phyloP scores from a whole-genome alignment of 2,113 vertebrate genomes.

The Talpa occidentalis region DNA sequence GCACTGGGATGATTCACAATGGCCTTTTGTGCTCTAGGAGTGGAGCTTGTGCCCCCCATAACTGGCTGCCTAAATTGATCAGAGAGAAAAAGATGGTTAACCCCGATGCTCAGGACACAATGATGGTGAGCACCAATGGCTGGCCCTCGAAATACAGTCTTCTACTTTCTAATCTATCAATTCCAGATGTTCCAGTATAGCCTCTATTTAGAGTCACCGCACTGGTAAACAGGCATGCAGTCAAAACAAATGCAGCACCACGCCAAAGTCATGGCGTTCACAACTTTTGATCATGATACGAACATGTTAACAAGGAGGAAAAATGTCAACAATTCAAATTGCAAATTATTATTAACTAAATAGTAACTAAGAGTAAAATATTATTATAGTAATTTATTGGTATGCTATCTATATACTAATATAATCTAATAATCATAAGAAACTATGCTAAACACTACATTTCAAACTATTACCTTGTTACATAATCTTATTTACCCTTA shows the following conservation, averaged over 20 bases:
- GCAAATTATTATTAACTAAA: slow-evolving; percentile 16
- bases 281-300: not conserved
- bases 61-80: slow-evolving; percentile 89
- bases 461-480: not conserved
- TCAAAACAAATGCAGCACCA: not conserved
- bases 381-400: not conserved
- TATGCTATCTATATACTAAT: not conserved
- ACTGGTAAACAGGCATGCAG: not conserved
- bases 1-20: slow-evolving; percentile 99
- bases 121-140: not conserved
- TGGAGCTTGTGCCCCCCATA: slow-evolving; percentile 87
- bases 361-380: slow-evolving; percentile 15
- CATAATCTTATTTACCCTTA: not conserved
- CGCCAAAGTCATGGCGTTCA: not conserved
- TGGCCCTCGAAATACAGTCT: not conserved
- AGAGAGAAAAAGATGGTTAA: slow-evolving; percentile 56
- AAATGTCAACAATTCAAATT: not conserved
- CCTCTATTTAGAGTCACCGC: not conserved
- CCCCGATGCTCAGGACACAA: not conserved
- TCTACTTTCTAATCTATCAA: slow-evolving; percentile 21
- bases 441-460: not conserved
- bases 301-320: slow-evolving; percentile 22
- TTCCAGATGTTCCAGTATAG: not conserved
- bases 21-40: slow-evolving; percentile 95
- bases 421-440: not conserved